Percentiles rank a stretch among this genome's conserved stretches.
These are phyloP conservation scores for Pristionchus maxplancki DNA, from an alignment of 2,888 invertebrate species.

Conservation along the genomic window DNA sequence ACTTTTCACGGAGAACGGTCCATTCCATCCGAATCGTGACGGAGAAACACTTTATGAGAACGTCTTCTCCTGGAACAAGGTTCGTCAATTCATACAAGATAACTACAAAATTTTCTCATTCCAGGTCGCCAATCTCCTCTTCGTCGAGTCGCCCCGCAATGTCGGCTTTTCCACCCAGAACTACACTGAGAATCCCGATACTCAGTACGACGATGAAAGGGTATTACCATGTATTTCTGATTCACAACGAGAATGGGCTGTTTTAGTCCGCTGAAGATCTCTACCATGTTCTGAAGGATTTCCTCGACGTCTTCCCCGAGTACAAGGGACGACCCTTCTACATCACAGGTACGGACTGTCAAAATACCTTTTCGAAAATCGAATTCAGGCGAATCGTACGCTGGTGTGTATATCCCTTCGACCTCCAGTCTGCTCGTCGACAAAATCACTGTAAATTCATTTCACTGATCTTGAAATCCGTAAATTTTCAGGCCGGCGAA, in stretches of 20 bases:
- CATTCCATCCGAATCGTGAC: conserved; percentile 73
- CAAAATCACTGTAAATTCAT: conserved; percentile 58
- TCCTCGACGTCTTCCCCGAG: conserved; percentile 79
- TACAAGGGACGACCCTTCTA: conserved; percentile 79
- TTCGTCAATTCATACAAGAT: too few species aligned
- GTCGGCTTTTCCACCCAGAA: conserved; percentile 80
- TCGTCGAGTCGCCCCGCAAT: conserved; percentile 80
- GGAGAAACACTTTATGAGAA: conserved; percentile 75
- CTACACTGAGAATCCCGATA: conserved; percentile 59
- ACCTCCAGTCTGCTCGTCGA: conserved; percentile 64
- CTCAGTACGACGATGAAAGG: conserved; percentile 61
- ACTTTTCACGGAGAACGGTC: conserved; percentile 59
- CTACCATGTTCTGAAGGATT: conserved; percentile 79
- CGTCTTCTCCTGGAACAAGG: conserved; percentile 77
- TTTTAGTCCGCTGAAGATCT: conserved; percentile 79
- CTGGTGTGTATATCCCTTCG: conserved; percentile 67
- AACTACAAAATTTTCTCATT: too few species aligned
- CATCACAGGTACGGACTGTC: conserved; percentile 56
- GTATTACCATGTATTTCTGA: conserved; percentile 23
- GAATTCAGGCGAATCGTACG: conserved; percentile 65
- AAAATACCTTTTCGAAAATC: neutral
- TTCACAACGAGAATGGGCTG: conserved; percentile 43
- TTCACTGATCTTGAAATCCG: neutral
- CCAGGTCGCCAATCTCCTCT: conserved; percentile 80
- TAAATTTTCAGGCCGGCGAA: conserved; percentile 54